A percentile compares a stretch with the other conserved stretches of the same genome.
These are phyloP conservation scores for Autographa gamma DNA, from an alignment of 2,888 invertebrate species.

Conservation along the genomic window DNA sequence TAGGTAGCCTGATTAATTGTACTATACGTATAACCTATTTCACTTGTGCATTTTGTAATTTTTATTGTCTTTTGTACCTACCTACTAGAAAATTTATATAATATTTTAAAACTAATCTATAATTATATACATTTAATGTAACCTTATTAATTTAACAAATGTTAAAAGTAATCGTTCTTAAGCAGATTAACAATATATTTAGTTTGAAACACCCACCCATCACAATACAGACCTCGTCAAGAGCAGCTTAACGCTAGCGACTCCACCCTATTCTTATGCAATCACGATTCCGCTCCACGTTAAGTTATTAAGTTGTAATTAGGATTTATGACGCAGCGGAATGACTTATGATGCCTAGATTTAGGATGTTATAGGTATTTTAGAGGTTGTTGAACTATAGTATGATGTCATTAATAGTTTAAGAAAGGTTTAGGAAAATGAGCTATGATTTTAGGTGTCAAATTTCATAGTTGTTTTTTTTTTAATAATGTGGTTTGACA, in stretches of 20 bases:
- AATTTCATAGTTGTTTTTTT: background rate
- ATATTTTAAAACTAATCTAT: too few relatives aligned
- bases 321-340: background rate
- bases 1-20: too few relatives aligned
- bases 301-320: background rate
- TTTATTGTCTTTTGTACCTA: too few relatives aligned
- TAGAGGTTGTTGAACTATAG: background rate
- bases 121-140: too few relatives aligned
- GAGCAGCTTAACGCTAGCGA: background rate
- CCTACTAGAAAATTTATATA: too few relatives aligned
- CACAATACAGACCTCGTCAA: background rate
- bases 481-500: too few relatives aligned
- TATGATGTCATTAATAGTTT: background rate
- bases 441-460: background rate
- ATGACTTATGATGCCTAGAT: background rate
- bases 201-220: background rate
- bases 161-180: too few relatives aligned
- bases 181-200: background rate
- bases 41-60: too few relatives aligned
- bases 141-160: too few relatives aligned
- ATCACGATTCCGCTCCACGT: background rate
- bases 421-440: background rate
- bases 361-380: background rate
- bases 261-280: slow-evolving; percentile 1
- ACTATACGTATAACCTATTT: too few relatives aligned